Evolutionary conservation across 2,113 vertebrate genomes (phyloP), one percentile per base, ranked within the genome.

Genomic region (Peucedramus taeniatus): DNA sequence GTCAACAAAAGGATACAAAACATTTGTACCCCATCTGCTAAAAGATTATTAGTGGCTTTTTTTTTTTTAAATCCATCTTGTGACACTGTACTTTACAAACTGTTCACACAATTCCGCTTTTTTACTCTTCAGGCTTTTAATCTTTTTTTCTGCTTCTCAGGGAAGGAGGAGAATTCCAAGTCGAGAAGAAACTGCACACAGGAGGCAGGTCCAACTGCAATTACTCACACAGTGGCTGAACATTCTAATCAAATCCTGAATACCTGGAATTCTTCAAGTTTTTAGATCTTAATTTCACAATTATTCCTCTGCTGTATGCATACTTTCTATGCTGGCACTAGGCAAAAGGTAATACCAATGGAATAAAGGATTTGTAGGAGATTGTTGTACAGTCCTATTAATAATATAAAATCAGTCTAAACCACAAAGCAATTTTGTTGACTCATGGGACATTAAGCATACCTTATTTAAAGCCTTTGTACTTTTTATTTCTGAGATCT

Each of bases 381-480:
- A 89, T 53, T 86, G 68, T 88, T 90, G 81, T 81, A 94, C 54
- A 90, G 57, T 89, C 65, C 66, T 97, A 90, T 91, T 97, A 97
- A 91, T 94, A 96, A 91, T 79, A 96, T 77, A 92, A 97, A 95
- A 95, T 94, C 88, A 74, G 57, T 61, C 90, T 76, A 91, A 96
- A 97, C 50, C 86, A 95, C 81, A 94, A 86, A 96, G 90, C 91
- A 95, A 95, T 96, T 94, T 95, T 97, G 78, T 96, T 96, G 94
- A 97, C 95, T 97, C 96, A 66, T 68, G 95, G 88, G 88, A 96
- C 72, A 93, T 95, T 88, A 96, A 97, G 61, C 65, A 92, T 90
- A 79, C 54, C 78, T 87, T 95, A 94, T 93, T 90, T 88, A 94
- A 96, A 95, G 50, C 40, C 47, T 84, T 95, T 76, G 27, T 93